Evolutionary conservation across 2,888 invertebrate genomes (phyloP).

Genomic region (Dromius quadrimaculatus): DNA sequence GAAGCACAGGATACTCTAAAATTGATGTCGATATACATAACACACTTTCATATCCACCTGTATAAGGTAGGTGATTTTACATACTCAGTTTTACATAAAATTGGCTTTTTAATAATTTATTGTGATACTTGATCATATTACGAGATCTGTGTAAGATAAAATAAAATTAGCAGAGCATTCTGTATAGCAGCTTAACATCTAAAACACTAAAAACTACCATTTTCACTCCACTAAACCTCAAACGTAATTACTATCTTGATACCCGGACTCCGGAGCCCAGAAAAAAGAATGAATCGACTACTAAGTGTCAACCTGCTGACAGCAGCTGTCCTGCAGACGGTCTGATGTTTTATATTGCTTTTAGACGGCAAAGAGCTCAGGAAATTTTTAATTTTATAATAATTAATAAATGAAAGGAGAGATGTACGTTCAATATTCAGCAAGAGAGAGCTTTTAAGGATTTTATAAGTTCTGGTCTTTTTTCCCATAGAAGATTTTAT

Average conservation of each 20-base stretch:
- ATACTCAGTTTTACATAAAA: conserved; percentile 24
- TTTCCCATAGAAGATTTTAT: not conserved
- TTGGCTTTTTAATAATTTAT: conserved; percentile 25
- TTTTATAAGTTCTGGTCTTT: not conserved
- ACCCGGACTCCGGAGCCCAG: not conserved
- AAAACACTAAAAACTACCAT: not conserved
- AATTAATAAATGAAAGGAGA: conserved; percentile 7
- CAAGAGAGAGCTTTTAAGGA: not conserved
- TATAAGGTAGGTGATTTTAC: conserved; percentile 17
- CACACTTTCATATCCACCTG: too few relatives aligned
- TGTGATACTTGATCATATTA: too few relatives aligned
- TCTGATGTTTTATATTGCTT: conserved; percentile 13
- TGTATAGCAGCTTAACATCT: not conserved
- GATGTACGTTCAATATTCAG: not conserved
- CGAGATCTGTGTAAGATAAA: too few relatives aligned
- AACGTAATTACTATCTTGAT: not conserved
- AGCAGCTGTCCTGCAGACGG: not conserved
- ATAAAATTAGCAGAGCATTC: too few relatives aligned
- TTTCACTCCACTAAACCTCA: not conserved
- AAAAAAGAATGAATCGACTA: not conserved
- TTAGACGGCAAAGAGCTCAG: not conserved
- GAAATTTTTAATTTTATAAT: not conserved
- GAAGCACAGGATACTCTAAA: too few relatives aligned
- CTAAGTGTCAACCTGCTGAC: not conserved
- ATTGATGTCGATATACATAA: too few relatives aligned